phyloP scores from a whole-genome alignment of 1,140 invertebrate genomes.

The Ceratina calcarata region DNA sequence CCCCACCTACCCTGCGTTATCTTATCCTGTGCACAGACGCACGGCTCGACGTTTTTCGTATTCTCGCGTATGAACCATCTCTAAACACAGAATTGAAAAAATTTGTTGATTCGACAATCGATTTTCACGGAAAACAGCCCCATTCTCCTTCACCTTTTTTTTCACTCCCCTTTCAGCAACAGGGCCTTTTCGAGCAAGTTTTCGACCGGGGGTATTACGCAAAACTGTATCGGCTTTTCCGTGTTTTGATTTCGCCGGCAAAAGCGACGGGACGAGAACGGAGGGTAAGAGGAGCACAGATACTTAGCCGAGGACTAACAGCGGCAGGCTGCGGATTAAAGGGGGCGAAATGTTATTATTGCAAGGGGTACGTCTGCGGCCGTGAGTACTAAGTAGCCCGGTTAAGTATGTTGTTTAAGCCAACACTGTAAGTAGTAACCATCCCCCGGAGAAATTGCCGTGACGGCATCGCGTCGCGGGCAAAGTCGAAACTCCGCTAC shows the following conservation, averaged over 20 bases:
- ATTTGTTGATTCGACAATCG: conserved; percentile 26
- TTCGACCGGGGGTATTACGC: conserved; percentile 61
- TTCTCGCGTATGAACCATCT: too few relatives aligned
- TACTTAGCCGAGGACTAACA: conserved; percentile 71
- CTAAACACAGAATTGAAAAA: too few relatives aligned
- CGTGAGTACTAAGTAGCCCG: conserved; percentile 78
- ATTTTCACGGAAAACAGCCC: conserved; percentile 48
- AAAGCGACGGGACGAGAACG: conserved; percentile 25
- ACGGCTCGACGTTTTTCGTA: background rate
- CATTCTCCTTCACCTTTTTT: background rate
- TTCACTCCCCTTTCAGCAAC: conserved; percentile 32
- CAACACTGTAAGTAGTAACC: conserved; percentile 78
- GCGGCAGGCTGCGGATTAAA: conserved; percentile 75
- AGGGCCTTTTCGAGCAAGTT: conserved; percentile 47
- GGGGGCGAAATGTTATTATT: conserved; percentile 80
- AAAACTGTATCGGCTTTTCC: conserved; percentile 68
- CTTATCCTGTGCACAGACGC: conserved; percentile 48
- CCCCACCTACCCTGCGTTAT: conserved; percentile 67
- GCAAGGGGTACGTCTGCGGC: conserved; percentile 76
- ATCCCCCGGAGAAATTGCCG: conserved; percentile 74
- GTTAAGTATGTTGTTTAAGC: conserved; percentile 81
- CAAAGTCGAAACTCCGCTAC: conserved; percentile 58
- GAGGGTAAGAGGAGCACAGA: conserved; percentile 53
- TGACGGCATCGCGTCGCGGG: conserved; percentile 58
- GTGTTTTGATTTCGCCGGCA: conserved; percentile 74